Evolutionary conservation across 2,797 vertebrate species (phyloP), one percentile per base, ranked within the genome.

Genomic region (Mastacembelus armatus): DNA sequence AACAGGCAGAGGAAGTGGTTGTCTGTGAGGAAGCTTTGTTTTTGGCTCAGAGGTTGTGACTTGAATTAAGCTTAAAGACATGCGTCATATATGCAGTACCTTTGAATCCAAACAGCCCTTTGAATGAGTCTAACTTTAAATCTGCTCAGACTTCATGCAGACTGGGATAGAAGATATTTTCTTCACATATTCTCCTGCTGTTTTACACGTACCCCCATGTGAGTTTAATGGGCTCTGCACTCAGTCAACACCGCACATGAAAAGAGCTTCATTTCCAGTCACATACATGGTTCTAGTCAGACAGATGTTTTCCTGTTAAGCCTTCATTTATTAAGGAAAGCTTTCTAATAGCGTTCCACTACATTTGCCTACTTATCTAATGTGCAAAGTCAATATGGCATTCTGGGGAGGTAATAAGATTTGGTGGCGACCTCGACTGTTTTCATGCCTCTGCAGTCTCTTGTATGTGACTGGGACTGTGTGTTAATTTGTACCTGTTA

Each of bases 1-100:
- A 84, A 81, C 90, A 73, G 88, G 88, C 87, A 85, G 78, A 77
- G 84, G 87, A 92, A 88, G 83, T 80, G 71, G 81, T 15, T 12
- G 40, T 55, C 38, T 69, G 56, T 40, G 33, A 40, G 58, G 39
- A 54, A 2, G 47, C 68, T 71, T 66, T 60, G 75, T 78, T 64
- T 48, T 27, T 27, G 36, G 16, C 15, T 21, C 19, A 38, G 5
- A 3, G 9, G 2, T 19, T 69, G 33, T 36, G 38, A 35, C 29
- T 19, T 60, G 33, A 38, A 32, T 42, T 49, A 4, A 68, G 27
- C 9, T 16, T 26, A 38, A 26, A 40, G 14, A 52, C 2, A 26
- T 22, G n/a, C 16, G n/a, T n/a, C n/a, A n/a, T n/a, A 62, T 24
- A 33, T 19, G n/a, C 24, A 16, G 12, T 56, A 22, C 15, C 29